These are phyloP conservation scores for Ceramica pisi DNA, from an alignment of 2,888 invertebrate genomes.

Conservation along the genomic window DNA sequence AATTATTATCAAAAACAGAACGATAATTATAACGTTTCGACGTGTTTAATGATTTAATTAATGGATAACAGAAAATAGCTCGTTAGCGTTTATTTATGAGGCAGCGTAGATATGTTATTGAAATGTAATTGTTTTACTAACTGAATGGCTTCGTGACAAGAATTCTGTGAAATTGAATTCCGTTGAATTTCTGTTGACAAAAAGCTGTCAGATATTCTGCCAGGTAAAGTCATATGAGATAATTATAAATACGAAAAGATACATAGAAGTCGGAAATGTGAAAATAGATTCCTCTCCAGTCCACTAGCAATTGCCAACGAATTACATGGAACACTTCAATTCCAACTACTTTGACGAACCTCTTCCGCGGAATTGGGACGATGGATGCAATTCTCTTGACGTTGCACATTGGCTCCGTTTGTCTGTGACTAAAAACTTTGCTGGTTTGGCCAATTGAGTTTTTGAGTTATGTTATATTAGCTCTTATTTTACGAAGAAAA, in stretches of 20 bases:
- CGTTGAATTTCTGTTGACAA: neutral
- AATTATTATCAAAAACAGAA: conserved; percentile 62
- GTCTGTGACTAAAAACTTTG: neutral
- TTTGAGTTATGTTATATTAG: neutral
- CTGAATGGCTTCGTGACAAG: neutral
- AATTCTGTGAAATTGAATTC: neutral
- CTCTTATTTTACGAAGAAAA: too few relatives aligned
- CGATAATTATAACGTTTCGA: conserved; percentile 63
- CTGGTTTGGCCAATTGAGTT: neutral
- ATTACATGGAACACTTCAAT: conserved; percentile 11
- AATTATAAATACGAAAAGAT: neutral
- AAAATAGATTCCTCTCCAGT: conserved; percentile 6
- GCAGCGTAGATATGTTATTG: conserved; percentile 3
- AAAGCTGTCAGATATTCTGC: neutral
- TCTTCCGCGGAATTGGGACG: conserved; percentile 28
- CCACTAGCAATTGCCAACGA: conserved; percentile 15
- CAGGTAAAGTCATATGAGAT: neutral
- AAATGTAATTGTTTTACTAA: conserved; percentile 19
- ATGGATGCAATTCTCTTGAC: conserved; percentile 16
- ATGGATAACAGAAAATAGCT: conserved; percentile 70
- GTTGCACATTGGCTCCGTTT: conserved; percentile 2
- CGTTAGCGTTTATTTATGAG: conserved; percentile 67
- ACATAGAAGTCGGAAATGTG: neutral
- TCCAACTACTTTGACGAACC: conserved; percentile 23
- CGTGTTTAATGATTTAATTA: conserved; percentile 74